phyloP scores from a whole-genome alignment of 2,888 invertebrate species.

The Epirrhoe alternata region DNA sequence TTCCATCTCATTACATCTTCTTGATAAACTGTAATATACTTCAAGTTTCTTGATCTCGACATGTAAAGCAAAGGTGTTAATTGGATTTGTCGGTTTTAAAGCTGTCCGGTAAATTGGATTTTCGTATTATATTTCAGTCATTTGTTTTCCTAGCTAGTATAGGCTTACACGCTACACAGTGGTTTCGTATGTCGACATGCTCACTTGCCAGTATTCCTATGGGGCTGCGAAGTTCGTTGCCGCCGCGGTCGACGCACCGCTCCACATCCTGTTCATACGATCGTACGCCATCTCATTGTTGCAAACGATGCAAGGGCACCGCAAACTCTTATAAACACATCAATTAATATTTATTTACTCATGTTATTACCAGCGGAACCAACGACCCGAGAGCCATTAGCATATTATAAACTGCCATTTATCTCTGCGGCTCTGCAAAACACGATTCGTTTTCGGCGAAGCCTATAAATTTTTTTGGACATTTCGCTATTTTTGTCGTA shows the following conservation, averaged over 20 bases:
- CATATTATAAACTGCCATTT: constrained; percentile 56
- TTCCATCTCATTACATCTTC: constrained; percentile 27
- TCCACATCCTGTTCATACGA: constrained; percentile 69
- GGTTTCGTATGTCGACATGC: constrained; percentile 34
- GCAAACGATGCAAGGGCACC: constrained; percentile 47
- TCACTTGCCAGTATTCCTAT: constrained; percentile 57
- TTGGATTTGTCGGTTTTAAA: constrained; percentile 16
- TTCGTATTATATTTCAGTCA: constrained; percentile 28
- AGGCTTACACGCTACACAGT: constrained; percentile 28
- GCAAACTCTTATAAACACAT: constrained; percentile 47
- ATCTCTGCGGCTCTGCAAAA: constrained; percentile 44
- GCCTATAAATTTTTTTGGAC: constrained; percentile 26
- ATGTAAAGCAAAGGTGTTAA: constrained; percentile 19
- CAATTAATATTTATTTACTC: constrained; percentile 58
- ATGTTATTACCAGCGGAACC: constrained; percentile 50
- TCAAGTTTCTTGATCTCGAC: constrained; percentile 12
- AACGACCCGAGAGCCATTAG: constrained; percentile 48
- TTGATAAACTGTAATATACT: constrained; percentile 9
- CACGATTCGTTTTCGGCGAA: constrained; percentile 31
- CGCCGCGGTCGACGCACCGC: constrained; percentile 71
- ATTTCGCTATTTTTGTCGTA: constrained; percentile 39
- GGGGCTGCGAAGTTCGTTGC: constrained; percentile 66
- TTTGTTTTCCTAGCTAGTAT: constrained; percentile 26
- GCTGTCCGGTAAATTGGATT: constrained; percentile 30
- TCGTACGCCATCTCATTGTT: constrained; percentile 65